Percentiles rank a stretch among this genome's conserved stretches.
phyloP scores from a whole-genome alignment of 2,113 vertebrate species.

The Chloebia gouldiae region DNA sequence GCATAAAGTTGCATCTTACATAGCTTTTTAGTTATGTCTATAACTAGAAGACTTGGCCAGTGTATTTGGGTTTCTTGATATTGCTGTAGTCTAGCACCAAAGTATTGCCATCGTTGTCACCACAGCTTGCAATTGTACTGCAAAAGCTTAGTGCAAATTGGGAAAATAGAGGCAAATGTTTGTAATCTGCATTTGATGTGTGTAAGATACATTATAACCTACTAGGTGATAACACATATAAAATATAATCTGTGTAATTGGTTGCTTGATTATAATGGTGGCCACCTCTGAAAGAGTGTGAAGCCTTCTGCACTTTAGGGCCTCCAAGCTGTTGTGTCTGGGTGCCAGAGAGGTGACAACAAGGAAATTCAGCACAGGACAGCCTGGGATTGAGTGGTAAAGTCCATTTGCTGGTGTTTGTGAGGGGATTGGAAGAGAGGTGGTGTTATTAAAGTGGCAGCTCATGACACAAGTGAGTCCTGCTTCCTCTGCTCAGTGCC shows the following conservation, averaged over 20 bases:
- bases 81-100: not conserved
- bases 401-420: not conserved
- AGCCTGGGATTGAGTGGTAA: not conserved
- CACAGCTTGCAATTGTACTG: not conserved
- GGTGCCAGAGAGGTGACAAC: not conserved
- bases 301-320: not conserved
- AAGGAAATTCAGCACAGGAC: not conserved
- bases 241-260: not conserved
- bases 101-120: rapidly evolving
- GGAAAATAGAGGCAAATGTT: not conserved
- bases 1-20: too few relatives aligned
- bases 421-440: not conserved
- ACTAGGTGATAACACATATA: not conserved
- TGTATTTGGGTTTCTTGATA: not conserved
- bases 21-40: not conserved
- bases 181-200: not conserved
- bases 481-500: not conserved
- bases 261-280: not conserved
- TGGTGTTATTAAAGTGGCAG: rapidly evolving
- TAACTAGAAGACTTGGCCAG: not conserved
- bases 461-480: not conserved
- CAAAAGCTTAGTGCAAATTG: not conserved
- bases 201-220: not conserved
- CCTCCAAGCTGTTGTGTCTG: rapidly evolving
- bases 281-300: not conserved